Evolutionary conservation across 2,113 vertebrate species (phyloP).

Genomic region (Limnothrissa miodon): DNA sequence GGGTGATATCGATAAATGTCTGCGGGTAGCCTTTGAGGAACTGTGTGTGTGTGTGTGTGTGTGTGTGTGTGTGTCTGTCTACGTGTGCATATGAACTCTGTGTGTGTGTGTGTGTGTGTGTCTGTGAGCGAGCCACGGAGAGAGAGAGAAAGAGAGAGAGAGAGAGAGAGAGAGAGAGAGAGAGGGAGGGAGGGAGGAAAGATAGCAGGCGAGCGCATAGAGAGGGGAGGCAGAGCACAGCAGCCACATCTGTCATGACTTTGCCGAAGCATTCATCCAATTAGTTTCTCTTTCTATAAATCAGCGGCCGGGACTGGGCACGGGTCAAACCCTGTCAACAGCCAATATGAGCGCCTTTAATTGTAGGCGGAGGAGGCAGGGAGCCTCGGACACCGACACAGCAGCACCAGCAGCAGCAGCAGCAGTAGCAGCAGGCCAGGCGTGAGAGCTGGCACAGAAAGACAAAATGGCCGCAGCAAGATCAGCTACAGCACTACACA

Average conservation of each 20-base stretch:
- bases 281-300: slow-evolving; percentile 46
- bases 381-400: background rate
- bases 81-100: background rate
- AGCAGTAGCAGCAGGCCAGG: background rate
- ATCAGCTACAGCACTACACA: background rate
- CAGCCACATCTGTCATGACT: slow-evolving; percentile 30
- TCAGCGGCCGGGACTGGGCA: slow-evolving; percentile 29
- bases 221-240: background rate
- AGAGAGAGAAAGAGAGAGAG: too few species aligned
- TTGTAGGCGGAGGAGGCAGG: background rate
- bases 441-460: background rate
- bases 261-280: slow-evolving; percentile 40
- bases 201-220: background rate
- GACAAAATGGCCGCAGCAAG: background rate
- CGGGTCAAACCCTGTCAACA: slow-evolving; percentile 42
- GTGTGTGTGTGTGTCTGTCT: background rate
- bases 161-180: background rate
- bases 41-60: background rate
- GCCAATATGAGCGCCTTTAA: slow-evolving; percentile 27
- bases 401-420: too few species aligned
- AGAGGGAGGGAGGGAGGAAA: background rate
- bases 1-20: slow-evolving; percentile 6
- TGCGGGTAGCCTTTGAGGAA: background rate
- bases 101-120: background rate
- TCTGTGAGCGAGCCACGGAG: too few species aligned